Conservation (phyloP, 2,113 vertebrate genomes). For the Gorsachius goisagi region DNA sequence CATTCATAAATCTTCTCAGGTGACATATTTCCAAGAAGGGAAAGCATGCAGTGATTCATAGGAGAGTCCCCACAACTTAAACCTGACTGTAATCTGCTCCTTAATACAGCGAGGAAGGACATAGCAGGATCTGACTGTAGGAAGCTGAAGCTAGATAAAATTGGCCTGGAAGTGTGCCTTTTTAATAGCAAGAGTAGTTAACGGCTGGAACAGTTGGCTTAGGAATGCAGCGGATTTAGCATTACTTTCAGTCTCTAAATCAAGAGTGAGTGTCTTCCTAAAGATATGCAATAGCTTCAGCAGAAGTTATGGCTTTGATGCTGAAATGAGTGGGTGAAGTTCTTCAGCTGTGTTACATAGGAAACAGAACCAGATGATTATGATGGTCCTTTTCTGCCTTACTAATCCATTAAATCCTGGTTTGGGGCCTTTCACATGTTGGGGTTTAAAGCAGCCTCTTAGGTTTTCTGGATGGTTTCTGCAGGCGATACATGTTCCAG, state of each 20-base stretch:
- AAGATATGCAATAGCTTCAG: slow-evolving; percentile 30
- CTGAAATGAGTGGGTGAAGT: slow-evolving; percentile 49
- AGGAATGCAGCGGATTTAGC: slow-evolving; percentile 3
- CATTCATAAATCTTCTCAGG: background rate
- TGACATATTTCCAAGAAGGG: background rate
- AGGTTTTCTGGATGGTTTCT: slow-evolving; percentile 19
- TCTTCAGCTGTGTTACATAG: slow-evolving; percentile 44
- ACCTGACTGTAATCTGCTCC: background rate
- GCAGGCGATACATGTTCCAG: background rate
- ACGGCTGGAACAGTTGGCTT: slow-evolving; percentile 39
- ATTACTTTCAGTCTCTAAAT: slow-evolving; percentile 53
- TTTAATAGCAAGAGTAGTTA: slow-evolving; percentile 31
- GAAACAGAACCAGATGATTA: slow-evolving; percentile 43
- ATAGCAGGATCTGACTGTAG: background rate
- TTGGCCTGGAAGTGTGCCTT: background rate
- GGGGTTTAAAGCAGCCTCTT: background rate
- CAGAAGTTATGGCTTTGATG: slow-evolving; percentile 44
- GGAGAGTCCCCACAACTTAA: background rate
- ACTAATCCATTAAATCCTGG: slow-evolving; percentile 51
- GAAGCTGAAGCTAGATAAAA: background rate
- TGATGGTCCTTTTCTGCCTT: slow-evolving; percentile 43
- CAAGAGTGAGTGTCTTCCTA: slow-evolving; percentile 26
- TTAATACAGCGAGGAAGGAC: background rate
- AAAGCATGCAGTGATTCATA: background rate
- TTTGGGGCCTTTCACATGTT: slow-evolving; percentile 4